These are phyloP conservation scores for Anabacerthia variegaticeps DNA, from an alignment of 2,797 vertebrate species.

Conservation along the genomic window DNA sequence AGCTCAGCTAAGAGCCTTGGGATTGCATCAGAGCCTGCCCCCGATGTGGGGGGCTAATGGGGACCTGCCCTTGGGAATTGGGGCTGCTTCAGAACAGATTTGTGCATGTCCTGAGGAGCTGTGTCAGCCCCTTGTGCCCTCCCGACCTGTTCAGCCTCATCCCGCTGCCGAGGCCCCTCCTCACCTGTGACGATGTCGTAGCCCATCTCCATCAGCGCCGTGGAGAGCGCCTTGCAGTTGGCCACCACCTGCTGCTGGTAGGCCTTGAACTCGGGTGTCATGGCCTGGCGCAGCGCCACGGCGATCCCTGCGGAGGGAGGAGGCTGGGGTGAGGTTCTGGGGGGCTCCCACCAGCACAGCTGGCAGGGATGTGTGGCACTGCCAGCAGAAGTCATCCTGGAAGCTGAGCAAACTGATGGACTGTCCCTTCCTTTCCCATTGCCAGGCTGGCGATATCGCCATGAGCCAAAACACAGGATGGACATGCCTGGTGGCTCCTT, in stretches of 20 bases:
- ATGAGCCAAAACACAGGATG: not conserved
- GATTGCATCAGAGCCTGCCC: not conserved
- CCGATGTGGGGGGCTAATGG: not conserved
- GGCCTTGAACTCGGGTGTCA: constrained; percentile 88
- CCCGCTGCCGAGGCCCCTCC: fast-evolving
- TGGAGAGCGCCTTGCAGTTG: constrained; percentile 86
- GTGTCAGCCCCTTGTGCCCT: fast-evolving
- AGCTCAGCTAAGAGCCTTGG: not conserved
- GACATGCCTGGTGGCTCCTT: no score
- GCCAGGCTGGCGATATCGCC: fast-evolving
- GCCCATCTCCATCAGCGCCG: constrained; percentile 78
- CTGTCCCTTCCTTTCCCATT: not conserved
- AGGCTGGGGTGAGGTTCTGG: not conserved
- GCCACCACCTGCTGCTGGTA: constrained; percentile 91
- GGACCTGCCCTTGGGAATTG: not conserved
- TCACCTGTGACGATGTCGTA: constrained; percentile 93
- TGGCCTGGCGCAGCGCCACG: constrained; percentile 91
- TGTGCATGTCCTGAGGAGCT: not conserved
- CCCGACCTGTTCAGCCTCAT: not conserved
- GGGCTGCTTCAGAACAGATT: not conserved
- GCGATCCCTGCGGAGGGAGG: constrained; percentile 83
- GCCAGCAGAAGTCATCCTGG: not conserved
- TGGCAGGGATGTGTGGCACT: fast-evolving
- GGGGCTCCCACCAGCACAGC: not conserved
- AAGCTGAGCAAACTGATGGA: not conserved